These are phyloP conservation scores for Hoplias malabaricus DNA, from an alignment of 2,113 vertebrate genomes.

Conservation along the genomic window DNA sequence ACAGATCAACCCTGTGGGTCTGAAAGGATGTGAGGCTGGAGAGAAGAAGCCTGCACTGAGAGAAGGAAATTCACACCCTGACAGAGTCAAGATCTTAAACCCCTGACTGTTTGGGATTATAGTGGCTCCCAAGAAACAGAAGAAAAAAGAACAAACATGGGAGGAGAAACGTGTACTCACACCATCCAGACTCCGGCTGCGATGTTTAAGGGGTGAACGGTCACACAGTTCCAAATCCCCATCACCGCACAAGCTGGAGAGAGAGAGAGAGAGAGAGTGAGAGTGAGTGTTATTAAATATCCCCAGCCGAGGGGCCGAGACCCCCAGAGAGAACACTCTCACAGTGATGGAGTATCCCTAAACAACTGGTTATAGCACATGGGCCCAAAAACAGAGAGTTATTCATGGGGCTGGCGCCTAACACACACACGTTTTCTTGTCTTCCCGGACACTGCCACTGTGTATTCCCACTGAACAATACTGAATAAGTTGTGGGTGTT, in stretches of 20 bases:
- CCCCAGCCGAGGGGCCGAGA: background rate
- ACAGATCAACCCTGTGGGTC: no score
- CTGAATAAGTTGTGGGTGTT: no score
- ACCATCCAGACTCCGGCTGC: slow-evolving; percentile 97
- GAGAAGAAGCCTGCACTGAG: no score
- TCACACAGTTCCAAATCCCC: slow-evolving; percentile 78
- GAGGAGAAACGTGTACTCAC: slow-evolving; percentile 75
- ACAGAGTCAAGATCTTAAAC: no score
- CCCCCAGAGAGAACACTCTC: background rate
- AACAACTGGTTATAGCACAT: slow-evolving; percentile 58
- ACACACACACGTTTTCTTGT: slow-evolving; percentile 24
- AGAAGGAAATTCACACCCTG: no score
- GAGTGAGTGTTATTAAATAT: background rate
- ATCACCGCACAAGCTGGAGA: slow-evolving; percentile 45
- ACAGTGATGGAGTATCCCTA: background rate
- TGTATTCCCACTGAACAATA: background rate
- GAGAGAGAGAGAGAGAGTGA: background rate
- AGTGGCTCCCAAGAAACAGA: no score
- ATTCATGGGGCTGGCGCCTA: background rate
- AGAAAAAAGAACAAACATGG: background rate
- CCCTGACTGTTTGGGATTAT: no score
- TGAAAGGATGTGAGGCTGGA: no score
- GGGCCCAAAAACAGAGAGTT: slow-evolving; percentile 55
- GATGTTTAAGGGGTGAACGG: slow-evolving; percentile 92
- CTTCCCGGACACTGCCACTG: slow-evolving; percentile 23